A percentile compares a stretch with the other conserved stretches of the same genome.
Evolutionary conservation across 2,888 invertebrate genomes (phyloP).

Genomic region (Agrochola macilenta): DNA sequence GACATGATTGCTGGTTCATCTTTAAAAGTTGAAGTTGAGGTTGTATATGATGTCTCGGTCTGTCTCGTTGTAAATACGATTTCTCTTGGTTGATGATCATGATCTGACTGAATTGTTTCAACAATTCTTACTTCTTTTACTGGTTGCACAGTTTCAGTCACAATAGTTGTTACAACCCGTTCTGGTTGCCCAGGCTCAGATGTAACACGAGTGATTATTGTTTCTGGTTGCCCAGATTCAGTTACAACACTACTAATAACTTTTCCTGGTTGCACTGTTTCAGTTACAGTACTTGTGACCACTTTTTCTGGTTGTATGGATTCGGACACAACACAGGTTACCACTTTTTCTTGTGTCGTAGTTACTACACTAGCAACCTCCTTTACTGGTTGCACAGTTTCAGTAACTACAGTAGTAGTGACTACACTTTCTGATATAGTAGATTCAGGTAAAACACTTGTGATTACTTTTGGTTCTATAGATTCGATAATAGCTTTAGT

Average conservation of each 20-base stretch:
- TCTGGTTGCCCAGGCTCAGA: conserved; percentile 31
- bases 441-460: background rate
- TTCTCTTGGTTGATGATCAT: conserved; percentile 60
- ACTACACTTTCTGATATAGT: conserved; percentile 15
- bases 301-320: conserved; percentile 48
- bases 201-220: conserved; percentile 19
- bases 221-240: conserved; percentile 29
- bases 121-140: conserved; percentile 62
- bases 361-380: background rate
- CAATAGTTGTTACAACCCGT: conserved; percentile 37
- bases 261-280: conserved; percentile 15
- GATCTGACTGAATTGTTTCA: conserved; percentile 45
- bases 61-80: conserved; percentile 73
- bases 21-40: conserved; percentile 58
- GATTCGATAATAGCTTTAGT: conserved; percentile 28
- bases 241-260: conserved; percentile 6
- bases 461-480: background rate
- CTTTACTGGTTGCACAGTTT: conserved; percentile 51
- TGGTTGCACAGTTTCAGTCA: conserved; percentile 54
- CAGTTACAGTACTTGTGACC: conserved; percentile 8
- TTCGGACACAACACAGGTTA: conserved; percentile 22
- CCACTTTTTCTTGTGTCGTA: conserved; percentile 52
- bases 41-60: conserved; percentile 73
- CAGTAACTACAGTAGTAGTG: conserved; percentile 34
- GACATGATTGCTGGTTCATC: conserved; percentile 68